Conservation (phyloP, 1,140 invertebrate species). For the Apis laboriosa region DNA sequence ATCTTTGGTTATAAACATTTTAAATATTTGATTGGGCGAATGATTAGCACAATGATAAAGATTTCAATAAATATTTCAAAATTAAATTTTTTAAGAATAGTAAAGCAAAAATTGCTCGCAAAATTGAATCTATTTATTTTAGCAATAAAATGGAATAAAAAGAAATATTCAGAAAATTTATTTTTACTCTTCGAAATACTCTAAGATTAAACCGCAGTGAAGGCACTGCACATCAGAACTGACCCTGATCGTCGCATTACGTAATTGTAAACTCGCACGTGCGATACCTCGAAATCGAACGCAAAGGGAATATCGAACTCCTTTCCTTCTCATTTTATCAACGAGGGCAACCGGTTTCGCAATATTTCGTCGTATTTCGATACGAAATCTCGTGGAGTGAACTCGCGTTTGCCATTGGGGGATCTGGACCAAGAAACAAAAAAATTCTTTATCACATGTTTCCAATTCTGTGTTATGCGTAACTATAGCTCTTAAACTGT, state of each 20-base stretch:
- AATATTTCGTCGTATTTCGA: conserved; percentile 19
- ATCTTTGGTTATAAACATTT: no score
- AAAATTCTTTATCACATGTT: conserved; percentile 55
- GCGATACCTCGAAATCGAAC: conserved; percentile 38
- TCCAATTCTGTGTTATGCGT: conserved; percentile 10
- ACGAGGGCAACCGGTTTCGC: conserved; percentile 34
- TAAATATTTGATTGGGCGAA: no score
- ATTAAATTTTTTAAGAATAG: no score
- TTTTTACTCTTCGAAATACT: no score
- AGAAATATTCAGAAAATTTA: no score
- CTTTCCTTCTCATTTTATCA: conserved; percentile 21
- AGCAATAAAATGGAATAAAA: no score
- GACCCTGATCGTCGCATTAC: not conserved
- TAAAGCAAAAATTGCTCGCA: no score
- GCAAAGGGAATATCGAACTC: conserved; percentile 10
- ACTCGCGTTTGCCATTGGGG: conserved; percentile 38
- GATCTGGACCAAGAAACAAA: not conserved
- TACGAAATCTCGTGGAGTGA: conserved; percentile 29
- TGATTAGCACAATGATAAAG: no score
- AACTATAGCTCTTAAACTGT: not conserved
- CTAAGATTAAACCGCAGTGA: no score
- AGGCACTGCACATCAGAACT: no score
- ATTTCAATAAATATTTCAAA: no score
- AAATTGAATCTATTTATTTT: no score
- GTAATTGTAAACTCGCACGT: conserved; percentile 3